Base-by-base conservation (phyloP, 2,797 vertebrate genomes). In the Percopsis omiscomaycus region DNA sequence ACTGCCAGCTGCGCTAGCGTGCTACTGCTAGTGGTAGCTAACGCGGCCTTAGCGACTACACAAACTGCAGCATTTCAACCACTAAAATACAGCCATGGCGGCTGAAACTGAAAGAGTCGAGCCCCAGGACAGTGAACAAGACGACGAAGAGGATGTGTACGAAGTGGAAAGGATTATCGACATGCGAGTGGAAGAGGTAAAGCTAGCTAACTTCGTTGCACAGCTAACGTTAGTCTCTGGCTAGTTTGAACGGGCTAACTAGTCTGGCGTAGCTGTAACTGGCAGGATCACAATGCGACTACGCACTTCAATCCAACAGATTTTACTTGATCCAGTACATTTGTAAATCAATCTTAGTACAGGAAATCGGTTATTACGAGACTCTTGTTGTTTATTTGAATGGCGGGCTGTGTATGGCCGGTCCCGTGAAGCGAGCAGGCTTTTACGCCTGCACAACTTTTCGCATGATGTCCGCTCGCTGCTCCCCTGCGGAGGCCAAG, bases 121-220 rank as follows among this genome's bases (percentile, higher is more conserved):
- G 56, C 86, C 86, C 0, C 87, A 80, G 53, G 92, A 93, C 28
- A 95, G 95, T 28, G 94, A 95, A 12, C 94, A 95, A 52, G 95
- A 95, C 12, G 92, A 93, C 37, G 93, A 93, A 53, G 95, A 94
- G 42, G 95, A 94, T 30, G 94, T 95, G 9, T 99, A 96, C 82
- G 97, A 99, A 79, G 97, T 98, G 93, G 97, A 99, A 85, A 89
- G 90, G 85, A 99, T 99, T 87, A 93, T 98, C 75, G 97, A 98
- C 89, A 89, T 95, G 93, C 95, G 95, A 64, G 90, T 86, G 15
- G 94, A 95, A 49, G 95, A 92, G 92, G 97, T 98, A 88, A 88
- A 27, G 72, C 67, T 79, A 72, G 68, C 74, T 72, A 74, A 29
- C 56, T 55, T 49, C 22, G 75, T 75, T 84, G 79, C 28, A 5